Conservation (phyloP, 92 coral and sea anemone species). For the Montipora capitata region DNA sequence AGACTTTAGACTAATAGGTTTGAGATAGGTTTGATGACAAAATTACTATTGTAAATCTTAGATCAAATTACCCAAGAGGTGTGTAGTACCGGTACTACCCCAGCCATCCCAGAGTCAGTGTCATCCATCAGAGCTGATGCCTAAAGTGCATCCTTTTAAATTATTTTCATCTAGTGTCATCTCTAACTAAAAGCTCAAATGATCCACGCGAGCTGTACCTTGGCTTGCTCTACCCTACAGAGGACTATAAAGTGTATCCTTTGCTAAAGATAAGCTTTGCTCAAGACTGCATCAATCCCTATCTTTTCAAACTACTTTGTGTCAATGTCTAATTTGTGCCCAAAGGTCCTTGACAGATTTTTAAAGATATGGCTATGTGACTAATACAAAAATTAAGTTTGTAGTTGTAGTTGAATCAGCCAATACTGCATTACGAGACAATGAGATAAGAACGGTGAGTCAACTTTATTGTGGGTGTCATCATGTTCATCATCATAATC, state of each 20-base stretch:
- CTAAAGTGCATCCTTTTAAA: too few species aligned
- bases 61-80: too few species aligned
- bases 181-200: conserved; percentile 97
- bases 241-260: conserved; percentile 99
- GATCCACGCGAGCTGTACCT: conserved; percentile 98
- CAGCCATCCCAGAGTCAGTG: too few species aligned
- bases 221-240: conserved; percentile 96
- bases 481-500: too few species aligned
- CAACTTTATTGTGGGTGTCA: too few species aligned
- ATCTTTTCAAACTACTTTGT: neutral
- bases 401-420: conserved; percentile 99
- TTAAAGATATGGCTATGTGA: conserved; percentile 96
- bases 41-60: too few species aligned
- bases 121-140: too few species aligned
- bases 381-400: conserved; percentile 97
- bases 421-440: conserved; percentile 93
- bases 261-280: neutral
- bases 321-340: too few species aligned
- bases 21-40: too few species aligned
- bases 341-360: neutral
- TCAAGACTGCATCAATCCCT: neutral
- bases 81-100: too few species aligned
- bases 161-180: conserved; percentile 81
- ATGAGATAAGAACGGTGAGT: conserved; percentile 96
- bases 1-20: too few species aligned